Conservation (phyloP, 2,888 invertebrate species). For the Drosophila buzzatii region DNA sequence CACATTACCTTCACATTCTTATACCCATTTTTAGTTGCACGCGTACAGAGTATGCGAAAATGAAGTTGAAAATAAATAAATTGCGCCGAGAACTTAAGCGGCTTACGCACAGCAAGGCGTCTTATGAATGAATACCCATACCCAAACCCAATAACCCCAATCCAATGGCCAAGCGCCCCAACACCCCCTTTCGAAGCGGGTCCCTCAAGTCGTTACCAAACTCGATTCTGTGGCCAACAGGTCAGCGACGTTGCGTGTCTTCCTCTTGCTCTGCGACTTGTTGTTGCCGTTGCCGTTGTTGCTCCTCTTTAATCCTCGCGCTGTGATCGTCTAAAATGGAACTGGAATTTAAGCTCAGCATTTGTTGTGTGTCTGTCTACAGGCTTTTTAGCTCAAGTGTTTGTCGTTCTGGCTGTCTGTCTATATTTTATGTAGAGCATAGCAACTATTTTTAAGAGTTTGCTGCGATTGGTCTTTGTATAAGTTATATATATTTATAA, state of each 20-base stretch:
- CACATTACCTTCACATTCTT: not conserved
- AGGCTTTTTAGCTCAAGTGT: constrained; percentile 9
- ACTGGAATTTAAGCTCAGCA: constrained; percentile 70
- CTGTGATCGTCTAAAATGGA: constrained; percentile 59
- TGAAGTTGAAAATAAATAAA: constrained; percentile 36
- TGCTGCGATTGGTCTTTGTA: not conserved
- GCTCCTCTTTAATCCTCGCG: constrained; percentile 16
- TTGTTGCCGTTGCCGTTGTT: not conserved
- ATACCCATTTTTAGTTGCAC: not conserved
- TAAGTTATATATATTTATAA: no score
- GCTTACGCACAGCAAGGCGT: constrained; percentile 63
- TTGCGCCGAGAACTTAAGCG: constrained; percentile 70
- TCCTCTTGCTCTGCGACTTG: not conserved
- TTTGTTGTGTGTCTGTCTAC: constrained; percentile 34
- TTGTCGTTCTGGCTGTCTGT: constrained; percentile 6
- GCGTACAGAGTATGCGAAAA: constrained; percentile 4
- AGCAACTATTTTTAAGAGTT: constrained; percentile 2
- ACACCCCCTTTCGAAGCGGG: not conserved
- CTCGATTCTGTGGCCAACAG: constrained; percentile 56
- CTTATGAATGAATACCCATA: constrained; percentile 55
- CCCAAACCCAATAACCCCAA: constrained; percentile 14
- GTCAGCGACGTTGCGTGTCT: constrained; percentile 39
- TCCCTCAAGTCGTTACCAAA: constrained; percentile 39
- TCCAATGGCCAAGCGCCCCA: constrained; percentile 9
- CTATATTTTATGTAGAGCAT: constrained; percentile 16